These are phyloP conservation scores for Lepidonotus clava DNA, from an alignment of 2,888 invertebrate genomes.

Conservation along the genomic window DNA sequence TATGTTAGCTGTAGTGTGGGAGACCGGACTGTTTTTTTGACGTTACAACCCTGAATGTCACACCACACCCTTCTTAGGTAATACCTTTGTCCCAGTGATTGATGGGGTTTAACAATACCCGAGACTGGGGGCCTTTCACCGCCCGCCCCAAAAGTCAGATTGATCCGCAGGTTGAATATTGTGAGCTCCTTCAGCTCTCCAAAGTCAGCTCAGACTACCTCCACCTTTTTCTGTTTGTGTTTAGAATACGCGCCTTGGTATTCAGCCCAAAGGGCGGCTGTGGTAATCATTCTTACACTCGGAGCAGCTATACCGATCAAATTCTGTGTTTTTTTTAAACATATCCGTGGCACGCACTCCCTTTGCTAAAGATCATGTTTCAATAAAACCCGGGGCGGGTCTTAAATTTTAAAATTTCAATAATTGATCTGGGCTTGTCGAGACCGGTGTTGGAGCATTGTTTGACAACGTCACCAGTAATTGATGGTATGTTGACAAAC, in stretches of 20 bases:
- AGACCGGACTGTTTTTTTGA: no score
- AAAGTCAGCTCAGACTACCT: conserved; percentile 14
- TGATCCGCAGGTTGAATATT: neutral
- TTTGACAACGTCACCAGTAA: conserved; percentile 46
- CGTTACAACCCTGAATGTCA: neutral
- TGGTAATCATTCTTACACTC: conserved; percentile 2
- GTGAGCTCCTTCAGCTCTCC: neutral
- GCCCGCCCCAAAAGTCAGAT: neutral
- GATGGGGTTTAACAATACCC: no score
- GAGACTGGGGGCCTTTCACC: neutral
- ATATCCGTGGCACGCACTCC: neutral
- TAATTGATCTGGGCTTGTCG: conserved; percentile 44
- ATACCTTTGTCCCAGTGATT: conserved; percentile 8
- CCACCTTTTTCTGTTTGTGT: conserved; percentile 9
- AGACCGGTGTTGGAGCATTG: conserved; percentile 27
- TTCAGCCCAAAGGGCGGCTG: conserved; percentile 9
- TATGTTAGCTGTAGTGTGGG: no score
- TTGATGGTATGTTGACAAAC: conserved; percentile 41
- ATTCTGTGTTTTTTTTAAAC: conserved; percentile 9
- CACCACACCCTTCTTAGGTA: conserved; percentile 13
- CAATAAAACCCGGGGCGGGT: conserved; percentile 36
- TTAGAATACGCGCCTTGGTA: neutral
- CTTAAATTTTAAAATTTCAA: conserved; percentile 47
- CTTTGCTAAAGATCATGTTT: conserved; percentile 39
- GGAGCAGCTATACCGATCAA: neutral